Percentiles rank a stretch among this genome's conserved stretches.
Conservation (phyloP, 2,888 invertebrate genomes). For the Eupeodes latifasciatus region DNA sequence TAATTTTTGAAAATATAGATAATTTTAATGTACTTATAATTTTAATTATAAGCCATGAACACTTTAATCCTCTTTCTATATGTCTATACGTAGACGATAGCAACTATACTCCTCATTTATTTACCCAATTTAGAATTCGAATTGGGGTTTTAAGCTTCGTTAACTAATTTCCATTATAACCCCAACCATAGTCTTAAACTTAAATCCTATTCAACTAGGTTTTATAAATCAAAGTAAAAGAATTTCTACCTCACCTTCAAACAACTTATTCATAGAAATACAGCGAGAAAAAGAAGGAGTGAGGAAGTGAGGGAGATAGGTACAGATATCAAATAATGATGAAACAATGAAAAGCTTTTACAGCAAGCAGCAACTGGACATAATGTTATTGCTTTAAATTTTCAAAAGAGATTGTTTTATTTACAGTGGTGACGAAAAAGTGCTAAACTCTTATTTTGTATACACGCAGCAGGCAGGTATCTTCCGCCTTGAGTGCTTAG, state of each 20-base stretch:
- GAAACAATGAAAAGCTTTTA: slow-evolving; percentile 59
- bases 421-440: slow-evolving; percentile 12
- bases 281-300: neutral
- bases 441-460: too few relatives aligned
- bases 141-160: slow-evolving; percentile 18
- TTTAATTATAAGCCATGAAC: neutral
- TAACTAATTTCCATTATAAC: slow-evolving; percentile 25
- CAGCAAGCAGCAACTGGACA: slow-evolving; percentile 56
- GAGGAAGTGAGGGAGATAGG: too few relatives aligned
- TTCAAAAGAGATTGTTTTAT: slow-evolving; percentile 25
- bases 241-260: slow-evolving; percentile 28
- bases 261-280: slow-evolving; percentile 21
- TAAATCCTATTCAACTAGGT: slow-evolving; percentile 11
- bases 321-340: slow-evolving; percentile 57
- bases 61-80: neutral
- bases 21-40: too few relatives aligned
- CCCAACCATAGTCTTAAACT: neutral
- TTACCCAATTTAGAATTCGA: neutral
- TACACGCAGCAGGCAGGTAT: too few relatives aligned
- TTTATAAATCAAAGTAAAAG: slow-evolving; percentile 33
- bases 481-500: too few relatives aligned
- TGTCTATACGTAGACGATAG: neutral
- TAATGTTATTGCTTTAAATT: slow-evolving; percentile 53
- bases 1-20: too few relatives aligned
- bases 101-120: neutral